phyloP scores from a whole-genome alignment of 2,797 vertebrate species.

The Catharus ustulatus region DNA sequence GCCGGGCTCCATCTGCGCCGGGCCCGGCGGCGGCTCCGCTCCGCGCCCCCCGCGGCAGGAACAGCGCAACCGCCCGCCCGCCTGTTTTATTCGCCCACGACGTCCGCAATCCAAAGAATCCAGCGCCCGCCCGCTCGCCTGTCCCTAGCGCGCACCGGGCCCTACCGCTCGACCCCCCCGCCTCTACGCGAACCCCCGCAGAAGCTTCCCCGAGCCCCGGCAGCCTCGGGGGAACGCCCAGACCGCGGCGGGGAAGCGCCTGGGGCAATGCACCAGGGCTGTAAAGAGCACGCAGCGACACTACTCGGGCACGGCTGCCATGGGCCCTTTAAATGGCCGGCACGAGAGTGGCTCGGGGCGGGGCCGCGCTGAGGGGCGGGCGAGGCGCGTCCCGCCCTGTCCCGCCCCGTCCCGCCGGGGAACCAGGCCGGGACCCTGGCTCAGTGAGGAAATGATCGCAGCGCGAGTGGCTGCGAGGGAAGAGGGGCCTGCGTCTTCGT shows the following conservation, averaged over 20 bases:
- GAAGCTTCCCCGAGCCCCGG: no score
- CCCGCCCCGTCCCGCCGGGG: no score
- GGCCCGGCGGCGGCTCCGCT: not conserved
- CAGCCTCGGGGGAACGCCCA: fast-evolving
- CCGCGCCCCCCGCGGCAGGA: not conserved
- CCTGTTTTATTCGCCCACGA: not conserved
- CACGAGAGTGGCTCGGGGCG: not conserved
- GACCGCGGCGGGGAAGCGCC: fast-evolving
- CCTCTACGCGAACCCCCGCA: not conserved
- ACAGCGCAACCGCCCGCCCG: not conserved
- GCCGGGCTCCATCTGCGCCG: constrained; percentile 22
- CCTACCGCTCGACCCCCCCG: not conserved
- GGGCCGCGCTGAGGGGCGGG: not conserved
- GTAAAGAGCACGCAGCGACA: fast-evolving
- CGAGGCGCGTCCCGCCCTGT: not conserved
- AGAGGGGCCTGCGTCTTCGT: fast-evolving
- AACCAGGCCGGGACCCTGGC: fast-evolving
- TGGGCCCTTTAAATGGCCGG: not conserved
- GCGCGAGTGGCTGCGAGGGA: fast-evolving
- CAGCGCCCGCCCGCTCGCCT: not conserved
- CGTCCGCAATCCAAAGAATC: constrained; percentile 4
- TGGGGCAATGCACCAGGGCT: fast-evolving
- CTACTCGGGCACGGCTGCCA: fast-evolving
- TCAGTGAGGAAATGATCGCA: fast-evolving
- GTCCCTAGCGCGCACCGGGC: not conserved